A percentile compares a stretch with the other conserved stretches of the same genome.
phyloP scores from a whole-genome alignment of 2,113 vertebrate species.

The Boleophthalmus pectinirostris region DNA sequence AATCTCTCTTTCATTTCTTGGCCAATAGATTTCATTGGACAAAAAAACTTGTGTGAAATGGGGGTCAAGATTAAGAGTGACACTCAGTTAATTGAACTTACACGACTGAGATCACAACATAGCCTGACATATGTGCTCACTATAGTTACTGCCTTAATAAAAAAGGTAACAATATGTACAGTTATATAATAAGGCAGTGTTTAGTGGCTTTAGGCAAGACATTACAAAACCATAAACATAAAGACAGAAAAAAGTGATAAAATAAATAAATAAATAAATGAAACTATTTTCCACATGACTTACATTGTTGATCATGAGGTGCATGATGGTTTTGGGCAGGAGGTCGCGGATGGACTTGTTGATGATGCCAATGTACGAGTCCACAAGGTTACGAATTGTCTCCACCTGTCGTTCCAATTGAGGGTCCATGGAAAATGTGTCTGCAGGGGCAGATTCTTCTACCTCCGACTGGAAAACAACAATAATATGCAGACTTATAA shows the following conservation, averaged over 20 bases:
- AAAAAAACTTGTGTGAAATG: too few relatives aligned
- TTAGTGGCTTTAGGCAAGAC: too few relatives aligned
- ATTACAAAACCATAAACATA: too few relatives aligned
- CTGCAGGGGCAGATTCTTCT: slow-evolving; percentile 83
- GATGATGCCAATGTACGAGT: slow-evolving; percentile 92
- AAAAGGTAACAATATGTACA: too few relatives aligned
- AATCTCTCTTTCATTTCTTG: too few relatives aligned
- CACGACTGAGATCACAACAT: not conserved
- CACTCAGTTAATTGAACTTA: not conserved
- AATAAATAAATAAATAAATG: too few relatives aligned
- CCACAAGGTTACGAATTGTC: slow-evolving; percentile 95
- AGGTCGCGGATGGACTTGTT: slow-evolving; percentile 97
- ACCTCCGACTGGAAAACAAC: slow-evolving; percentile 76
- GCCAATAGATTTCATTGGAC: too few relatives aligned
- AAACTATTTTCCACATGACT: slow-evolving; percentile 51
- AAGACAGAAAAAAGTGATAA: too few relatives aligned
- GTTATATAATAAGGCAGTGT: too few relatives aligned
- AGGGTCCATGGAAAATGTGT: slow-evolving; percentile 96
- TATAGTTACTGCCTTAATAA: too few relatives aligned
- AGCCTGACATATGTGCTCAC: not conserved
- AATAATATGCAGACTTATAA: slow-evolving; percentile 1
- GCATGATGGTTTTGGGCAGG: slow-evolving; percentile 99
- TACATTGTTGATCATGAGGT: slow-evolving; percentile 98
- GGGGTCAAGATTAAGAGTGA: too few relatives aligned
- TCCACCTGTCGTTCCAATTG: slow-evolving; percentile 96